Conservation (phyloP, 2,797 vertebrate species). For the Poecile montanus region DNA sequence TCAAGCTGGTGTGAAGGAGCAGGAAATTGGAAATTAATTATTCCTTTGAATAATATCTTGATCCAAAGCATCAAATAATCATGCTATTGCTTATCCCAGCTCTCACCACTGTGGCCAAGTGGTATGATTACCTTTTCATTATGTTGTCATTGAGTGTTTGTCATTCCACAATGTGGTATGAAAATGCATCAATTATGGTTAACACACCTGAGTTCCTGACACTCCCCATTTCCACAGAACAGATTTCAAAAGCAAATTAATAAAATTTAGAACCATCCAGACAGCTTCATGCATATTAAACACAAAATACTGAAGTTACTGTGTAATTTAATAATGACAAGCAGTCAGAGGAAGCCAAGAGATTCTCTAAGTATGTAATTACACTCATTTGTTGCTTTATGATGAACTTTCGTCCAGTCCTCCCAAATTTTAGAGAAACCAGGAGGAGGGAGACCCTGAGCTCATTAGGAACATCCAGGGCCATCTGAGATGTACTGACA, state of each 20-base stretch:
- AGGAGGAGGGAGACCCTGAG: background rate
- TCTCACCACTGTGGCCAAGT: background rate
- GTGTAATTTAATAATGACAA: background rate
- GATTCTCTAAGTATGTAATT: background rate
- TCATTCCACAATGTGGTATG: background rate
- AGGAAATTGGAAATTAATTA: background rate
- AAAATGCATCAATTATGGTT: constrained; percentile 20
- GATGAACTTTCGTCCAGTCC: background rate
- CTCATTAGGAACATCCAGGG: background rate
- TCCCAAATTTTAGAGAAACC: background rate
- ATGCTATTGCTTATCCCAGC: background rate
- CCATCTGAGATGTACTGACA: background rate
- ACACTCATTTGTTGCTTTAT: background rate
- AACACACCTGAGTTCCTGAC: constrained; percentile 2
- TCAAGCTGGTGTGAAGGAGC: background rate
- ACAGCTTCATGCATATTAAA: constrained; percentile 16
- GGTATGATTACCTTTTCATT: constrained; percentile 8
- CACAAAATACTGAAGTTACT: background rate
- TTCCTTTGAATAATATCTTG: background rate
- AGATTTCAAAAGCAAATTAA: constrained; percentile 43
- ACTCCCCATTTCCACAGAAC: background rate
- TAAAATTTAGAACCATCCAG: background rate
- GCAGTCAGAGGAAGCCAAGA: background rate
- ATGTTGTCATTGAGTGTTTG: background rate
- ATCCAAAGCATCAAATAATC: background rate